Evolutionary conservation across 2,113 vertebrate species (phyloP), one percentile per base, ranked within the genome.

Genomic region (Excalfactoria chinensis): DNA sequence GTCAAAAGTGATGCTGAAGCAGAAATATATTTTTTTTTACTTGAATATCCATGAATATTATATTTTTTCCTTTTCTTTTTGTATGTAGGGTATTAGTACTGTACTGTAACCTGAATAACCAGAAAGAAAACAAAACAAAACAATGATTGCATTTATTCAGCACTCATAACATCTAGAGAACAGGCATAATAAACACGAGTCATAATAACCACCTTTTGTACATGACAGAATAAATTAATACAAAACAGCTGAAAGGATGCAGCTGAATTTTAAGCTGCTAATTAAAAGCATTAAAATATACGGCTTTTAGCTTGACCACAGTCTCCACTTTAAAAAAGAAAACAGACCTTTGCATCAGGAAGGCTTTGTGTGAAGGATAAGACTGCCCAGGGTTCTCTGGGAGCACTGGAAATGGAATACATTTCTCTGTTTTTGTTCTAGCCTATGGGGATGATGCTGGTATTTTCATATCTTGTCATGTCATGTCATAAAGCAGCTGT

Each of bases 401-500:
- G 1, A 32, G n/a, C 10, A 23, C 2, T 60, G 4, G 14, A 40
- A n/a, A 9, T 22, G 22, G 26, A 84, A 88, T 23, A 55, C 4
- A 56, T 15, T 7, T 41, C 59, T 17, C 10, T 40, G 13, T 9
- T 28, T 46, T 12, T 3, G 5, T 63, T 37, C 43, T 40, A 72
- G 3, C 28, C 22, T 6, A 43, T 35, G 75, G 7, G 62, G 11
- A 19, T 48, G 49, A 34, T 30, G 1, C 7, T 30, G 12, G 1
- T 30, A 40, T 62, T 2, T 32, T 55, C 44, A 26, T 58, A 13
- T 23, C 1, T 59, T 48, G 9, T 40, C 40, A 35, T 5, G 51
- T 20, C 1, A 59, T 43, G 9, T 35, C 44, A 40, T 5, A 58
- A 55, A 63, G 32, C 1, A 10, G 28, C 3, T 1, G 1, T 30